Base-by-base conservation (phyloP, 2,113 vertebrate genomes). In the Phalacrocorax pelagicus region DNA sequence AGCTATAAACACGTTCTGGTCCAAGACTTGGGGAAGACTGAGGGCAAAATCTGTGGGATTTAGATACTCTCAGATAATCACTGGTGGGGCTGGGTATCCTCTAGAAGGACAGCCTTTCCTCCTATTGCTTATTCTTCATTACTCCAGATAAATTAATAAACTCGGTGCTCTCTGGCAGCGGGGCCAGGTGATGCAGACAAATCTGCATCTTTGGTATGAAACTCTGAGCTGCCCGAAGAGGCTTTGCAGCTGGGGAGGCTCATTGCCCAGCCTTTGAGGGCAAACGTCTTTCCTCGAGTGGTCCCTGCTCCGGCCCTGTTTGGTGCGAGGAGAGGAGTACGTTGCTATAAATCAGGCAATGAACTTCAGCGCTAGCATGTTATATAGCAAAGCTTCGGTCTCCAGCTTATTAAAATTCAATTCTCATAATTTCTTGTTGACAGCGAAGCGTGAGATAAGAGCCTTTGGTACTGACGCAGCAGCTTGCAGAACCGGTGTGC, bases 341-440 rank as follows among this genome's bases (percentile, higher is more conserved):
- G 17, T 46, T 7, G 6, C 65, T 86, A 38, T n/a, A 65, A 85
- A 55, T 40, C 30, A 32, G 9, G 61, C 74, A 19, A 59, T 27
- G 18, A 74, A 61, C 47, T 23, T 67, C 59, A 57, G 75, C 19
- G 0, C 21, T 8, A 5, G 52, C 54, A 12, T 1, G 1, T 38
- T 12, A 13, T 1, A 5, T 17, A 51, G 36, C 65, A 15, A 22
- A 71, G 55, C 88, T 83, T 91, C 62, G 14, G 18, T 8, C 49
- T 71, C 58, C 65, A 77, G 77, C 85, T 89, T 19, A 86, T 96
- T 96, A 94, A 93, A 95, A 95, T 93, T 88, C 97, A 66, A 0
- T 54, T 44, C 90, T 96, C 75, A 8, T 81, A 22, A 6, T 40
- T 91, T 65, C 66, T 77, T 65, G 18, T 61, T 72, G 73, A 92